These are phyloP conservation scores for Timema podura DNA, from an alignment of 2,888 invertebrate species.

Conservation along the genomic window DNA sequence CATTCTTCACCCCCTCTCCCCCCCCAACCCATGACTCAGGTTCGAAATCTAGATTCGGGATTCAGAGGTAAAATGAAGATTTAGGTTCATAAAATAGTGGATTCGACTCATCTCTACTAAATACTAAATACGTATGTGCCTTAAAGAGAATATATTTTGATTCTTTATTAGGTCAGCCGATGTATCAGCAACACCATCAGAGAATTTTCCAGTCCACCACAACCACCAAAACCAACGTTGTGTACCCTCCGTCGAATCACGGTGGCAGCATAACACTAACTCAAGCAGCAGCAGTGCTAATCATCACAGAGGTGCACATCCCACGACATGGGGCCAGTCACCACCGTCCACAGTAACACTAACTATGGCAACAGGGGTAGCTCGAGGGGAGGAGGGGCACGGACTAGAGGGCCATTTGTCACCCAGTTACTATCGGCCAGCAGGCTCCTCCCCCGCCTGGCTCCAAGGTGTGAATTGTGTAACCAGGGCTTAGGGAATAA, in stretches of 20 bases:
- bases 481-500: neutral
- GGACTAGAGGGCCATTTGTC: constrained; percentile 53
- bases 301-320: constrained; percentile 14
- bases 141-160: no score
- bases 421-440: constrained; percentile 58
- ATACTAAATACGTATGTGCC: no score
- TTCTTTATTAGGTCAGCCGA: no score
- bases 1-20: no score
- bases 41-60: no score
- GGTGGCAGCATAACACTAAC: constrained; percentile 36
- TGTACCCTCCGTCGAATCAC: no score
- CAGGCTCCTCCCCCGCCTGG: constrained; percentile 32
- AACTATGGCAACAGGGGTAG: constrained; percentile 33
- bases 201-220: constrained; percentile 14
- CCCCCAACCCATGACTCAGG: no score
- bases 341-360: no score
- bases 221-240: neutral
- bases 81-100: no score
- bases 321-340: constrained; percentile 13
- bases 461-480: constrained; percentile 35
- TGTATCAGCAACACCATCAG: constrained; percentile 14
- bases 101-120: no score
- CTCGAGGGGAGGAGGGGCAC: neutral
- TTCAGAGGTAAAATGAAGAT: no score
- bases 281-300: constrained; percentile 23